A percentile compares a stretch with the other conserved stretches of the same genome.
Conservation (phyloP, 92 coral and sea anemone genomes). For the Phenganax subtilis region DNA sequence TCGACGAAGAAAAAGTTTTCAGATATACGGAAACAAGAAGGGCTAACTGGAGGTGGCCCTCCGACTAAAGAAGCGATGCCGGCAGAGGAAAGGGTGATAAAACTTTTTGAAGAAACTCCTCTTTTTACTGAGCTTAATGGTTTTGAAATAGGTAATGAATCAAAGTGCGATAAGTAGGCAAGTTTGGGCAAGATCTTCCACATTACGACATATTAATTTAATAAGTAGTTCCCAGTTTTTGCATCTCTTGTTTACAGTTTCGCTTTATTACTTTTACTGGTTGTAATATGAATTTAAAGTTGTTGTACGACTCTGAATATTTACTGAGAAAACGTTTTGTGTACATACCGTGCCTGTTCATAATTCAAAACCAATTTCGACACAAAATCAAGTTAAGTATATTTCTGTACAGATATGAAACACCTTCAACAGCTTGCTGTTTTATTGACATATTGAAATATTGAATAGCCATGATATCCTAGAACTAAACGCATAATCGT, state of each 20-base stretch:
- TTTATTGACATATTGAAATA: too few relatives aligned
- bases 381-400: background rate
- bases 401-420: background rate
- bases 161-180: background rate
- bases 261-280: background rate
- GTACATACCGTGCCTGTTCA: background rate
- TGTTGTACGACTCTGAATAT: background rate
- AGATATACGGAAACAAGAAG: constrained; percentile 1
- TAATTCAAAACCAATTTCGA: background rate
- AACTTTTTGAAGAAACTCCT: constrained; percentile 42
- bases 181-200: constrained; percentile 13
- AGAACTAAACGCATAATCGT: too few relatives aligned
- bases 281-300: background rate
- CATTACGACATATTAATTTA: background rate
- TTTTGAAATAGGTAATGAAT: constrained; percentile 35
- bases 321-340: too few relatives aligned
- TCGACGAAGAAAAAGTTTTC: constrained; percentile 37
- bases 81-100: constrained; percentile 32
- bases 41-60: constrained; percentile 51
- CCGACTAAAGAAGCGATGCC: constrained; percentile 40
- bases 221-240: constrained; percentile 14
- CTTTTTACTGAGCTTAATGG: constrained; percentile 27
- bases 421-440: too few relatives aligned
- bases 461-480: too few relatives aligned
- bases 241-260: background rate